These are phyloP conservation scores for Scaptomyza hsui DNA, from an alignment of 1,140 invertebrate genomes.

Conservation along the genomic window DNA sequence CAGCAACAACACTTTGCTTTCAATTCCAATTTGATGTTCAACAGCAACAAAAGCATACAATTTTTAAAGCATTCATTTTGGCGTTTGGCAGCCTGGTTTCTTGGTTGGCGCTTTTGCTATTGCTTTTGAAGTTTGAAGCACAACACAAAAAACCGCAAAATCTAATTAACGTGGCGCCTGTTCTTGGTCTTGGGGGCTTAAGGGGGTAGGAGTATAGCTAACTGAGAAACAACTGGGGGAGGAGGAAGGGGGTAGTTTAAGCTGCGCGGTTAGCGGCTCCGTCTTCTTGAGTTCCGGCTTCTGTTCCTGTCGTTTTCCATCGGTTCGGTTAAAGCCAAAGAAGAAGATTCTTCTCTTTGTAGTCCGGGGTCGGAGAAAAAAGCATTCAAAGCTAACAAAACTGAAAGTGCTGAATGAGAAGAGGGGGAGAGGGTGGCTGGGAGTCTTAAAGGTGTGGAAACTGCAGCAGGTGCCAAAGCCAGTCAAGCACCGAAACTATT, in stretches of 20 bases:
- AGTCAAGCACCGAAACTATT: background rate
- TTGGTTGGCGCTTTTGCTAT: slow-evolving; percentile 33
- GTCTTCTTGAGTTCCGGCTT: slow-evolving; percentile 38
- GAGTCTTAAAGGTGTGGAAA: background rate
- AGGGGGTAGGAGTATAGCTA: background rate
- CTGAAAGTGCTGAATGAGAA: slow-evolving; percentile 51
- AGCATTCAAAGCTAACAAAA: slow-evolving; percentile 52
- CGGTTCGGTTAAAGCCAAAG: slow-evolving; percentile 18
- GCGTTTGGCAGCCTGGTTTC: slow-evolving; percentile 62
- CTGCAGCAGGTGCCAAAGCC: slow-evolving; percentile 28
- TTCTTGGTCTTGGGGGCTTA: slow-evolving; percentile 52
- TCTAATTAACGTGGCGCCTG: slow-evolving; percentile 80
- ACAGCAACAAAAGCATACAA: slow-evolving; percentile 23
- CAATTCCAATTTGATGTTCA: slow-evolving; percentile 78
- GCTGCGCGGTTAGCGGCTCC: slow-evolving; percentile 51
- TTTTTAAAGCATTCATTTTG: slow-evolving; percentile 79
- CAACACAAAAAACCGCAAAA: slow-evolving; percentile 82
- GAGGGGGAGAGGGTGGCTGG: too few relatives aligned
- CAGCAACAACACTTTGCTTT: slow-evolving; percentile 12
- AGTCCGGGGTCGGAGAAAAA: slow-evolving; percentile 1
- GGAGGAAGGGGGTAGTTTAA: slow-evolving; percentile 13
- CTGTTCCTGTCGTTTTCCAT: slow-evolving; percentile 65
- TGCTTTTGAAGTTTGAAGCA: slow-evolving; percentile 78
- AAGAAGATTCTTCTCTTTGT: slow-evolving; percentile 22
- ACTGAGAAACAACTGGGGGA: background rate